Evolutionary conservation across 2,113 vertebrate genomes (phyloP), one percentile per base, ranked within the genome.

Genomic region (Maccullochella peelii): DNA sequence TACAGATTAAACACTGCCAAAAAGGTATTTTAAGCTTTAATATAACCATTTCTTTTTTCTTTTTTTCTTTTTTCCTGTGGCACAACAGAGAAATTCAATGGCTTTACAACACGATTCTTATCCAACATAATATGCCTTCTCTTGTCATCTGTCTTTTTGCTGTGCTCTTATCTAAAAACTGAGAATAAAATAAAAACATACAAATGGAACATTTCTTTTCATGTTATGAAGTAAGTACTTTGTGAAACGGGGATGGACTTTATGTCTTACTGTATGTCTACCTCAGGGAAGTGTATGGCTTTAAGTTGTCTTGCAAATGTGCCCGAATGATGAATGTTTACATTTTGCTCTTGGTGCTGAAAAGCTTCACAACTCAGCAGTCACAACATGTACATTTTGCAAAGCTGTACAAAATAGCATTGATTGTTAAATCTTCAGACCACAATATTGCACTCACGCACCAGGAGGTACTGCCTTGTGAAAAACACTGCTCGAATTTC

Each of bases 241-340:
- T 40, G 68, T 73, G 76, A 73, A 52, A 74, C 67, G 27, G 69
- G 20, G 55, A 69, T 86, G 86, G 40, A 42, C 49, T 80, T 87
- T 82, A 87, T 87, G 87, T 88, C 52, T 89, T 63, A 84, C 77
- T 76, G 27, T 84, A 90, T 89, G 89, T 92, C 76, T 92, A 91
- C 92, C 92, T 93, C 90, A 86, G 91, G 92, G 86, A 92, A 94
- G 89, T 93, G 91, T 95, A 95, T 95, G 96, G 96, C 95, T 96
- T 95, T 92, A 94, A 90, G 89, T 93, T 88, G 85, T 92, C 86
- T 94, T 73, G 92, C 89, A 88, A 91, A 92, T 90, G 89, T 83
- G 89, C 65, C 86, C 84, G 87, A 91, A 92, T 50, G 84, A 95
- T 88, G 87, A 92, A 94, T 89, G 88, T 85, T 92, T 90, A 92